These are phyloP conservation scores for Spea multiplicata DNA, from an alignment of 2,113 vertebrate species.

Conservation along the genomic window DNA sequence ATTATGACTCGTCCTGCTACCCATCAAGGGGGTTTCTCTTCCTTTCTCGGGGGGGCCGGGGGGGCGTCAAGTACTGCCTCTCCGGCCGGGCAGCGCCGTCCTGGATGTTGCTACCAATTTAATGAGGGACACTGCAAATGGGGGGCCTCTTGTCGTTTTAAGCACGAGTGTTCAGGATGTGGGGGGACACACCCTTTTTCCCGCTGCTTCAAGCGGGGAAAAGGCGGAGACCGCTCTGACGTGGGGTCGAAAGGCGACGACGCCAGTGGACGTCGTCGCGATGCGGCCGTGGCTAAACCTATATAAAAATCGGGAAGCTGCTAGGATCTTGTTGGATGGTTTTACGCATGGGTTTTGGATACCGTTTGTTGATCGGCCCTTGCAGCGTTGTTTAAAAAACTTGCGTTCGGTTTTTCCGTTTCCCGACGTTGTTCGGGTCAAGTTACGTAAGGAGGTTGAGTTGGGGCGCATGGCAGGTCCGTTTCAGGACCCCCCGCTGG, in stretches of 20 bases:
- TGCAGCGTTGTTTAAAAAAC: not conserved
- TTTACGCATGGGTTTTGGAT: too few relatives aligned
- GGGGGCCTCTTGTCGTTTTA: not conserved
- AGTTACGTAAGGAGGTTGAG: conserved; percentile 1
- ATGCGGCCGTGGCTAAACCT: not conserved
- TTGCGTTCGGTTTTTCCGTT: not conserved
- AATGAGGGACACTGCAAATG: not conserved
- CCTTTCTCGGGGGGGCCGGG: not conserved
- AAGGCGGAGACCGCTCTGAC: not conserved
- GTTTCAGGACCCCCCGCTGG: too few relatives aligned
- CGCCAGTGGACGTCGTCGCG: not conserved
- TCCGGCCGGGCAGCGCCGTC: not conserved
- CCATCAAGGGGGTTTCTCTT: not conserved
- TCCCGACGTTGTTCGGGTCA: not conserved
- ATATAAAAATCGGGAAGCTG: too few relatives aligned
- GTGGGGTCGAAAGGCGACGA: not conserved
- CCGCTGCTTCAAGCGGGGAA: not conserved
- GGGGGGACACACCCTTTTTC: not conserved
- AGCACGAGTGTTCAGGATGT: not conserved
- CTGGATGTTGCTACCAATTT: not conserved
- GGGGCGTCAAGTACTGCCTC: not conserved
- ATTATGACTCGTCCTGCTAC: not conserved
- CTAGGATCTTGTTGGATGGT: too few relatives aligned
- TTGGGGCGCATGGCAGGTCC: too few relatives aligned
- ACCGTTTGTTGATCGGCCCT: too few relatives aligned